Base-by-base conservation (phyloP, 2,888 invertebrate species). In the Liodrosophila aerea region DNA sequence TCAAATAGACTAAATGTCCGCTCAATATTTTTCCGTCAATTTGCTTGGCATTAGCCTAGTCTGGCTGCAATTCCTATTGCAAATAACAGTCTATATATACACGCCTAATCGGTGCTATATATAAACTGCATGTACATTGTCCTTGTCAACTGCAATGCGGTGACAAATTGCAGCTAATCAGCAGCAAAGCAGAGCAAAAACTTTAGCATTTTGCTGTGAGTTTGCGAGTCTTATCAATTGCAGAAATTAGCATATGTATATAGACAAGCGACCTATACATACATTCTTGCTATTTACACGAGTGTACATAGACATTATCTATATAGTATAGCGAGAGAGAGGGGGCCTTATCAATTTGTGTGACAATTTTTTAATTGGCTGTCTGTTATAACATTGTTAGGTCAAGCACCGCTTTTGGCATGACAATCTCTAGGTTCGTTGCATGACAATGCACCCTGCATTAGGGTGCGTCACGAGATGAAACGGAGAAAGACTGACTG, bases 351-450 rank as follows among this genome's bases (percentile, higher is more conserved):
- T 76, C 66, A 66, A 57, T 46, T 40, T 57, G 52, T 62, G 64
- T 72, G 73, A 64, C 76, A 76, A 61, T 73, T 39, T 69, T 71
- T 54, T 45, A 67, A 76, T 68, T 64, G 64, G 27, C 63, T 71
- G 73, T 80, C 82, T 54, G 73, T 59, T 56, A 64, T 72, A 73
- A 78, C 76, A 73, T 68, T 73, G 84, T 73, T 67, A 61, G 81
- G 85, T 85, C 86, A 84, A 84, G 72, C 69, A 85, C 82, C 85
- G 78, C 60, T 65, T 72, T 81, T 53, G 74, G 76, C 61, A 54
- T 47, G 56, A 46, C 49, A 70, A 64, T 67, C 82, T 74, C 16
- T 40, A 60, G 31, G 52, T 52, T 56, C 46, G 43, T 37, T 72
- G 72, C 76, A 72, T 56, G 64, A 49, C 45, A 64, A 69, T 73